These are phyloP conservation scores for Naso thynnoides DNA, from an alignment of 2,797 vertebrate genomes.

Conservation along the genomic window DNA sequence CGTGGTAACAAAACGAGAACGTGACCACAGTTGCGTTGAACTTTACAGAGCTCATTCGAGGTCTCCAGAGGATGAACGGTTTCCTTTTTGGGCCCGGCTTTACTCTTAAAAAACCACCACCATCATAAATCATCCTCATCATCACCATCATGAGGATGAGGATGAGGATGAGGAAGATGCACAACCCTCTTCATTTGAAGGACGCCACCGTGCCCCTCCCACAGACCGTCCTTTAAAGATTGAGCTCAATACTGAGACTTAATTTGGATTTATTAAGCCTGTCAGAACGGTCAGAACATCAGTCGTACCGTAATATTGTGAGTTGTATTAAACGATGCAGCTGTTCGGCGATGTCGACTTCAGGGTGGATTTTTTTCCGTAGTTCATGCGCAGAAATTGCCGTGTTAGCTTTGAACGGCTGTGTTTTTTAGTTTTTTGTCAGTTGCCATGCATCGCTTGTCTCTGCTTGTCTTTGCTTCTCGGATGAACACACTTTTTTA, in stretches of 20 bases:
- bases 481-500: slow-evolving; percentile 27
- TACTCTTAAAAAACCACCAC: too few species aligned
- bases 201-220: neutral
- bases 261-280: neutral
- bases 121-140: too few species aligned
- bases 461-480: slow-evolving; percentile 58
- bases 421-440: slow-evolving; percentile 15
- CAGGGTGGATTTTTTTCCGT: slow-evolving; percentile 32
- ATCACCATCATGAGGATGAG: too few species aligned
- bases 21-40: neutral
- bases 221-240: neutral
- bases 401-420: neutral
- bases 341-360: neutral
- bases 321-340: neutral
- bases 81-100: neutral
- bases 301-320: neutral
- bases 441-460: slow-evolving; percentile 42
- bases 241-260: neutral
- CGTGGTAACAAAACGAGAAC: neutral
- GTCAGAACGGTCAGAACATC: neutral
- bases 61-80: neutral
- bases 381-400: neutral
- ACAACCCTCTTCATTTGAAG: neutral
- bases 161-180: too few species aligned
- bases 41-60: neutral